Evolutionary conservation across 2,888 invertebrate species (phyloP).

Genomic region (Heliconius cydno): DNA sequence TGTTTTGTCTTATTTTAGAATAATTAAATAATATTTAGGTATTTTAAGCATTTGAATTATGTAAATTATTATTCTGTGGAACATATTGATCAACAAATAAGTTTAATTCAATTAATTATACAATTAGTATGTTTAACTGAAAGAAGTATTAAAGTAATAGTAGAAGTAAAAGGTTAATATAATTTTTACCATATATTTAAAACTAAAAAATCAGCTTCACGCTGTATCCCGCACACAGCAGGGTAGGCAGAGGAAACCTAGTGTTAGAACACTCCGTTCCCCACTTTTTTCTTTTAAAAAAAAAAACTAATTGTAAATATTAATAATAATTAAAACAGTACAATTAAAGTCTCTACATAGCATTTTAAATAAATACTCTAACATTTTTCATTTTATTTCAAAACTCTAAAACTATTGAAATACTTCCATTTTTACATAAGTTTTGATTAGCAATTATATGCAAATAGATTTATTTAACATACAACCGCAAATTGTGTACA

Average conservation of each 20-base stretch:
- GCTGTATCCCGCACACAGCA: no score
- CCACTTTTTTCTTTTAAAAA: no score
- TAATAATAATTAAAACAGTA: neutral
- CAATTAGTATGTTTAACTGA: no score
- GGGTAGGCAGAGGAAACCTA: no score
- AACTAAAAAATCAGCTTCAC: no score
- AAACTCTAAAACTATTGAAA: neutral
- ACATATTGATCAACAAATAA: neutral
- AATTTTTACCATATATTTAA: no score
- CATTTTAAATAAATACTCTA: neutral
- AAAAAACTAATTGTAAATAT: neutral
- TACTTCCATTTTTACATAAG: constrained; percentile 25
- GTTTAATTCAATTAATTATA: neutral
- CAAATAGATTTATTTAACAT: constrained; percentile 57
- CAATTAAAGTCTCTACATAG: neutral
- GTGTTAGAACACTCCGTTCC: no score
- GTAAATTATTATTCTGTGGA: neutral
- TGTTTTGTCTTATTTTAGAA: neutral
- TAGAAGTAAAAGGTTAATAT: no score
- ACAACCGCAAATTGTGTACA: constrained; percentile 49
- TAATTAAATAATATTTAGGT: neutral
- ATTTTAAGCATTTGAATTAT: neutral
- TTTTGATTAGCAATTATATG: constrained; percentile 52
- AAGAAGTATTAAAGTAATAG: no score
- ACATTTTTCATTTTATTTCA: neutral